Percentiles rank a stretch among this genome's conserved stretches.
phyloP scores from a whole-genome alignment of 1,140 invertebrate species.

The Drosophila paulistorum region DNA sequence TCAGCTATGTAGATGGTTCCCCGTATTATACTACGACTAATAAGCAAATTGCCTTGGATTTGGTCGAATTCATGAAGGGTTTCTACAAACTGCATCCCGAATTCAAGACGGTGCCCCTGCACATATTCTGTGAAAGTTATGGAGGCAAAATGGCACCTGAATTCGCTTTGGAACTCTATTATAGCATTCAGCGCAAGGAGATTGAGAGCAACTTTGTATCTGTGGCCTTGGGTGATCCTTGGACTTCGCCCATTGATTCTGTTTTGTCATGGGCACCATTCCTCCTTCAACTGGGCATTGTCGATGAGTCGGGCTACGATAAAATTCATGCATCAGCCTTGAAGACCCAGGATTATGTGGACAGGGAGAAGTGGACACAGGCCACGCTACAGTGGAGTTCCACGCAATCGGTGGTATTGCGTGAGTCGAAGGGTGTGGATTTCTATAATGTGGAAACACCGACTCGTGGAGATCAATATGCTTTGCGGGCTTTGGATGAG shows the following conservation, averaged over 20 bases:
- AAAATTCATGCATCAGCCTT: constrained; percentile 84
- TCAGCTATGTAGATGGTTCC: constrained; percentile 89
- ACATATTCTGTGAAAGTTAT: constrained; percentile 94
- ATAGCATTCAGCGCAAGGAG: constrained; percentile 87
- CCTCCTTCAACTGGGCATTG: constrained; percentile 84
- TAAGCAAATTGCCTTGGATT: constrained; percentile 89
- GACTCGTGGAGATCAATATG: constrained; percentile 53
- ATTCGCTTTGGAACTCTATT: constrained; percentile 85
- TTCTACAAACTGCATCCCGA: constrained; percentile 87
- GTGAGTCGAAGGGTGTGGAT: constrained; percentile 87
- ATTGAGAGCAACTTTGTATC: constrained; percentile 90
- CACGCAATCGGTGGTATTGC: constrained; percentile 86
- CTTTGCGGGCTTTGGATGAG: constrained; percentile 22
- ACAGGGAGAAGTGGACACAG: constrained; percentile 84
- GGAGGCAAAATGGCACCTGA: constrained; percentile 96
- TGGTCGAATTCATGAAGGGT: constrained; percentile 87
- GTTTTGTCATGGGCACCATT: constrained; percentile 91
- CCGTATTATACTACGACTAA: constrained; percentile 86
- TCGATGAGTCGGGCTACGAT: constrained; percentile 86
- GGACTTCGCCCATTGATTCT: constrained; percentile 93
- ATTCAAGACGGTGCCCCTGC: constrained; percentile 89
- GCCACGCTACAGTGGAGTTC: constrained; percentile 87
- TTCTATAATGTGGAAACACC: constrained; percentile 91
- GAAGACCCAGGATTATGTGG: constrained; percentile 84
- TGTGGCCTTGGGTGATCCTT: constrained; percentile 92